phyloP scores from a whole-genome alignment of 2,888 invertebrate species.

The Hemaris fuciformis region DNA sequence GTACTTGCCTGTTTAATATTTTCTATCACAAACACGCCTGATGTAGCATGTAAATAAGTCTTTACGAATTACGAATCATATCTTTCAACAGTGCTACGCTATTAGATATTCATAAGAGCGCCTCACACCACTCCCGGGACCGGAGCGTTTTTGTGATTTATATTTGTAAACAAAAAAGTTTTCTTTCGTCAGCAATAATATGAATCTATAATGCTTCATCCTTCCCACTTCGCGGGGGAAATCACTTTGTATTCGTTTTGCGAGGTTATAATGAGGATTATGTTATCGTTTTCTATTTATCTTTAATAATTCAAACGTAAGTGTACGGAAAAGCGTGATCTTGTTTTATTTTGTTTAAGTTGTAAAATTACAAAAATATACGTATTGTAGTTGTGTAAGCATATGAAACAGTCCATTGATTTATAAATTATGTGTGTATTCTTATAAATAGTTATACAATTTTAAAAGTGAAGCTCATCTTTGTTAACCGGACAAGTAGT shows the following conservation, averaged over 20 bases:
- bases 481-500: too few relatives aligned
- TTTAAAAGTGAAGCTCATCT: too few relatives aligned
- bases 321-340: not conserved
- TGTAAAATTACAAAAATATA: too few relatives aligned
- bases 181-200: slow-evolving; percentile 49
- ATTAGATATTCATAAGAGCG: slow-evolving; percentile 72
- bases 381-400: too few relatives aligned
- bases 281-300: not conserved
- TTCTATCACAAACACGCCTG: slow-evolving; percentile 41
- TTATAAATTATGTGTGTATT: too few relatives aligned
- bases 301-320: not conserved
- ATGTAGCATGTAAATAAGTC: slow-evolving; percentile 63
- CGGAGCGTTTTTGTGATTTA: slow-evolving; percentile 51
- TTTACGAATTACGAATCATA: slow-evolving; percentile 62
- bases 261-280: not conserved
- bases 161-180: slow-evolving; percentile 66
- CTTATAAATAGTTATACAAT: too few relatives aligned
- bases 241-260: slow-evolving; percentile 30
- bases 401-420: too few relatives aligned
- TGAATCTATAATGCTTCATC: slow-evolving; percentile 57
- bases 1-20: slow-evolving; percentile 10
- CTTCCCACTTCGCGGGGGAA: slow-evolving; percentile 24
- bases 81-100: slow-evolving; percentile 66
- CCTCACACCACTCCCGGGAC: slow-evolving; percentile 33
- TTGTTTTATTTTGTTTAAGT: too few relatives aligned